Conservation (phyloP, 2,113 vertebrate genomes). For the Noturus placidus region DNA sequence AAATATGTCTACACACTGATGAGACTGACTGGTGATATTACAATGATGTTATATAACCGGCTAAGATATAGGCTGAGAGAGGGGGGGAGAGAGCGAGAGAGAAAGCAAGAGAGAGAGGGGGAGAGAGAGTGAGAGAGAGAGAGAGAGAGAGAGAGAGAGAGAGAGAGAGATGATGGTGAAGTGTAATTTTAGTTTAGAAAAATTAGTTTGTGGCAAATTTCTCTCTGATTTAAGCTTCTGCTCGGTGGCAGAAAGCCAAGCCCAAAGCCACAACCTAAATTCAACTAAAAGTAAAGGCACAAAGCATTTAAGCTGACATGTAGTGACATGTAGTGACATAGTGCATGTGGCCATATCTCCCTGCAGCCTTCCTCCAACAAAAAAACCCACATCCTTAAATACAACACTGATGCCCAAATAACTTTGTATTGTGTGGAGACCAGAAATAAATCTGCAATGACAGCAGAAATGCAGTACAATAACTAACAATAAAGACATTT, state of each 20-base stretch:
- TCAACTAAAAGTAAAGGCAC: neutral
- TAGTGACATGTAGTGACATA: neutral
- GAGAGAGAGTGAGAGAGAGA: neutral
- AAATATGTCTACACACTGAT: neutral
- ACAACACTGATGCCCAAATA: conserved; percentile 1
- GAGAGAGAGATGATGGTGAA: neutral
- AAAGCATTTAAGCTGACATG: neutral
- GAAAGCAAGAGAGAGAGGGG: neutral
- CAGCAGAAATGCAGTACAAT: conserved; percentile 26
- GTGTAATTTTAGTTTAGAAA: neutral
- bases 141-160: neutral
- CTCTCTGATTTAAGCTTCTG: neutral
- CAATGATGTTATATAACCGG: neutral
- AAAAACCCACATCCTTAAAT: neutral
- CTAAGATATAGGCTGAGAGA: neutral
- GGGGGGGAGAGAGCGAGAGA: neutral
- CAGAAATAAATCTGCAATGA: conserved; percentile 11
- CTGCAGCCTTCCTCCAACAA: neutral
- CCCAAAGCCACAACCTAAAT: neutral
- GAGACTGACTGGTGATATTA: neutral
- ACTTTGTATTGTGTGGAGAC: conserved; percentile 7
- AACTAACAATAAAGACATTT: conserved; percentile 5
- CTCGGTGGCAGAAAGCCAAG: neutral
- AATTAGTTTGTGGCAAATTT: neutral
- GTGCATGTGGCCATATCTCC: neutral